Evolutionary conservation across 1,140 invertebrate genomes (phyloP), one percentile per base, ranked within the genome.

Genomic region (Microplitis mediator): DNA sequence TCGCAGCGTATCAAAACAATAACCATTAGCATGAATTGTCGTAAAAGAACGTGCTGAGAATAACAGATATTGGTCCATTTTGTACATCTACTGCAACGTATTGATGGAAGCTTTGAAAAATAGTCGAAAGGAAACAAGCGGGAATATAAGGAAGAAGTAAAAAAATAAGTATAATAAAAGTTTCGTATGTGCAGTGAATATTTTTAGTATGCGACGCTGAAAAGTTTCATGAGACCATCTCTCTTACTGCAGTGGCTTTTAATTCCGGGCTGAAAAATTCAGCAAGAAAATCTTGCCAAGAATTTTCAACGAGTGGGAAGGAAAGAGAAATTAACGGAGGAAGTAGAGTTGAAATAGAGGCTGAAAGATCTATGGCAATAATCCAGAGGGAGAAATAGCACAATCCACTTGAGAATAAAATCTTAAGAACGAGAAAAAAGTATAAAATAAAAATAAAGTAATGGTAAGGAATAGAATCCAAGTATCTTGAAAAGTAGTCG

Each of bases 291-390:
- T 50, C 32, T 65, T 72, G 71, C 71, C 71, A 72, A 72, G 64
- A 72, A 72, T 72, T 50, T 65, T 39, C 11, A 13, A 39, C 56
- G 51, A 31, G 52, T 36, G 71, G 71, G 23, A 56, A 61, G 60
- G 31, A 52, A 16, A 65, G 51, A 54, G 64, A 72, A 60, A 51
- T 72, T 66, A 61, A 72, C 6, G 60, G 71, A 67, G 64, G 63
- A 72, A 67, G 56, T 66, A 16, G 63, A 60, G 63, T 39, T 67
- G 60, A 67, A 72, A 72, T 66, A 58, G 69, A 62, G 63, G 56
- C 56, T 35, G 52, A 23, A 35, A 69, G 61, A 65, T 56, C 45
- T 52, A 52, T 72, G 71, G 71, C 71, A 72, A 16, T 60, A n/a
- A 51, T 72, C 71, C 71, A 72, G 64, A 67, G 34, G 4, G 45